Conservation (phyloP, 2,888 invertebrate species). For the Ormyrus rosae region DNA sequence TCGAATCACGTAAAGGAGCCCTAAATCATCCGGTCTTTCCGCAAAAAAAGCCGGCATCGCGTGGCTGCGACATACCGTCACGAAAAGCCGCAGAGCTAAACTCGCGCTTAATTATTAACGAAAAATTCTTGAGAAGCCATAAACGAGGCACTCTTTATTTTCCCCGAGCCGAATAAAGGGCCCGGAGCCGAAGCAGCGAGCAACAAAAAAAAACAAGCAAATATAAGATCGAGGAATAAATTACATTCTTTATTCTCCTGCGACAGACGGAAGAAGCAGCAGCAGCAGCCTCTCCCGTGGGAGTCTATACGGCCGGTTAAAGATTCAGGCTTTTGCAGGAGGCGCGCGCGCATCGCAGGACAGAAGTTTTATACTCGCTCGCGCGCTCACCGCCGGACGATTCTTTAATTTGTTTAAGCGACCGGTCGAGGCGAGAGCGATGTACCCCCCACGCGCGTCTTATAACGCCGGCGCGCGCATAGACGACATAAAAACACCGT, state of each 20-base stretch:
- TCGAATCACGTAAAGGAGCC: no score
- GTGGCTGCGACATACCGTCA: no score
- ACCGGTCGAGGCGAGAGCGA: conserved; percentile 52
- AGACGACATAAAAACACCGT: conserved; percentile 72
- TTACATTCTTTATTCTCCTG: conserved; percentile 53
- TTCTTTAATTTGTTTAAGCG: conserved; percentile 75
- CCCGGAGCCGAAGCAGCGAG: background rate
- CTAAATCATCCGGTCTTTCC: no score
- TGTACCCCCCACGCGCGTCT: conserved; percentile 57
- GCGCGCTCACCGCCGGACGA: conserved; percentile 60
- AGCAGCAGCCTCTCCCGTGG: conserved; percentile 33
- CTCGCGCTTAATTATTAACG: conserved; percentile 42
- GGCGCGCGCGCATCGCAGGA: background rate
- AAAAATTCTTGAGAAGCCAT: conserved; percentile 7
- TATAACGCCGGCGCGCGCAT: conserved; percentile 58
- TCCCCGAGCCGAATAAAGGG: background rate
- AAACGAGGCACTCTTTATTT: conserved; percentile 16
- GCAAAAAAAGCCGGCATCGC: no score
- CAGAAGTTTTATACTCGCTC: background rate
- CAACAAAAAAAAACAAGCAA: conserved; percentile 2
- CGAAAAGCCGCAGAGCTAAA: background rate
- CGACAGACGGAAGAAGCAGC: conserved; percentile 46
- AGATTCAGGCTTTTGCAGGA: conserved; percentile 44
- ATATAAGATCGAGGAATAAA: conserved; percentile 47
- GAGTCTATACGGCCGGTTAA: conserved; percentile 43